A percentile compares a stretch with the other conserved stretches of the same genome.
Conservation (phyloP, 2,113 vertebrate genomes). For the Cavia porcellus region DNA sequence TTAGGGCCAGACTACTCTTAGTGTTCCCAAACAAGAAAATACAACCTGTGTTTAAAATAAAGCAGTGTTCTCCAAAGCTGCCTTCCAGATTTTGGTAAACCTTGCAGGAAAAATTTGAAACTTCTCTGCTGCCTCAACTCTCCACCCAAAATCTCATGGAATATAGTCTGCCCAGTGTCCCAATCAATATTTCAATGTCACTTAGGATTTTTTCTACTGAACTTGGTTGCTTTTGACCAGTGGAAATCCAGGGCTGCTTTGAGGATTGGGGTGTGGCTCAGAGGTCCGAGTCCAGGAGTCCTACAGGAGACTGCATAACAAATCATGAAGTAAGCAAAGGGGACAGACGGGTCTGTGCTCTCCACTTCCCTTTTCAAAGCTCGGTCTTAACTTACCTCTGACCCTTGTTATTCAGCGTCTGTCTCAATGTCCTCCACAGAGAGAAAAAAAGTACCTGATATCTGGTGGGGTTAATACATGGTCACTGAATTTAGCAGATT, state of each 20-base stretch:
- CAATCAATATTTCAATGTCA: background rate
- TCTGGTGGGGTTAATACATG: background rate
- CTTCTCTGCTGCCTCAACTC: background rate
- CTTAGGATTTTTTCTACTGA: background rate
- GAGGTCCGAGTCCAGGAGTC: background rate
- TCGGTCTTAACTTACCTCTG: background rate
- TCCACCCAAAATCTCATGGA: background rate
- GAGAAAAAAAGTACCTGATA: background rate
- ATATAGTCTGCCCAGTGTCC: background rate
- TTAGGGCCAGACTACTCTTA: background rate
- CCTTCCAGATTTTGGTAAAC: background rate
- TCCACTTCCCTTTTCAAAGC: background rate
- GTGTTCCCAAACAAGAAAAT: background rate
- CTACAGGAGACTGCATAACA: background rate
- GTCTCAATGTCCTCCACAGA: background rate
- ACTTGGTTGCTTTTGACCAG: background rate
- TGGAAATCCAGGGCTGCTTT: background rate
- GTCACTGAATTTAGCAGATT: background rate
- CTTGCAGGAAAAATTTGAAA: background rate
- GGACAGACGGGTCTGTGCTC: too few species aligned
- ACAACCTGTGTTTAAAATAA: background rate
- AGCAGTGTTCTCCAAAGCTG: background rate
- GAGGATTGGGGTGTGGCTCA: background rate
- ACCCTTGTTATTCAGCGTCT: background rate
- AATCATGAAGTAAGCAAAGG: background rate